Percentiles rank a stretch among this genome's conserved stretches.
These are phyloP conservation scores for Lepidostoma basale DNA, from an alignment of 1,140 invertebrate genomes.

Conservation along the genomic window DNA sequence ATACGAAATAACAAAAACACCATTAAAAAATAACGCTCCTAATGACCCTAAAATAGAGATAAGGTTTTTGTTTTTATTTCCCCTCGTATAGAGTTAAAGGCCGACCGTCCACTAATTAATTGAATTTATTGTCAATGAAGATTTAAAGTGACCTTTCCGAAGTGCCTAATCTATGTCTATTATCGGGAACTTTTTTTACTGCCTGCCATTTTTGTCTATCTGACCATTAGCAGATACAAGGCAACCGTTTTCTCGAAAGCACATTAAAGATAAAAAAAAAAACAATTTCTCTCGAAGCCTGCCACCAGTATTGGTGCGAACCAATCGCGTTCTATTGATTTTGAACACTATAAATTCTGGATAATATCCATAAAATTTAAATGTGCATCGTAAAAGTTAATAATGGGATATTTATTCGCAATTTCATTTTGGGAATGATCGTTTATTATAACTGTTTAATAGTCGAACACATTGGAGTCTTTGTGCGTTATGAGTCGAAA, in stretches of 20 bases:
- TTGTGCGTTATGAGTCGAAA: no score
- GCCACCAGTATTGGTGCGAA: conserved; percentile 22
- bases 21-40: no score
- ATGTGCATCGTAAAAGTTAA: conserved; percentile 17
- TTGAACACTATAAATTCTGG: neutral
- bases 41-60: no score
- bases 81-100: conserved; percentile 32
- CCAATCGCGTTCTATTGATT: neutral
- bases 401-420: conserved; percentile 17
- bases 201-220: conserved; percentile 29
- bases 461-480: neutral
- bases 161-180: conserved; percentile 38
- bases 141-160: conserved; percentile 38
- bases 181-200: conserved; percentile 38
- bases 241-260: conserved; percentile 19
- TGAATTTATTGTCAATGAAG: conserved; percentile 45
- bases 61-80: conserved; percentile 4
- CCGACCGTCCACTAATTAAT: conserved; percentile 41
- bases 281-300: neutral
- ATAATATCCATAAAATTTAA: conserved; percentile 16
- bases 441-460: neutral
- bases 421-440: neutral
- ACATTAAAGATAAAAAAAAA: conserved; percentile 1
- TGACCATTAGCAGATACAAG: conserved; percentile 12
- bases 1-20: no score